A percentile compares a stretch with the other conserved stretches of the same genome.
Conservation (phyloP, 2,888 invertebrate genomes). For the Nomada fabriciana region DNA sequence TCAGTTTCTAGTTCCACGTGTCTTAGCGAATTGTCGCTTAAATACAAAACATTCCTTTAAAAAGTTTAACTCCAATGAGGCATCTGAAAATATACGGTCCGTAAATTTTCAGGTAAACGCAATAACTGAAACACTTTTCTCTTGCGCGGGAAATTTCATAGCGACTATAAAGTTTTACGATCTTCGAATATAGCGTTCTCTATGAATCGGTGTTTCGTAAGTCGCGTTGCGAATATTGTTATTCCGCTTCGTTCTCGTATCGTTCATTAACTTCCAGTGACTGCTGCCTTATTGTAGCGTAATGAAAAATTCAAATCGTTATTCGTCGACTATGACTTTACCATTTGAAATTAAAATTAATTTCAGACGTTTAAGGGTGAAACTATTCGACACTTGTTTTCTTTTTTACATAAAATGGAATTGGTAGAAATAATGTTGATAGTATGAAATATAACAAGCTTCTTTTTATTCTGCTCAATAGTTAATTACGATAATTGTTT, state of each 20-base stretch:
- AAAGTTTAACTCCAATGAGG: conserved; percentile 1
- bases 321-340: neutral
- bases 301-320: conserved; percentile 22
- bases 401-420: too few relatives aligned
- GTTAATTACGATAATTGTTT: too few relatives aligned
- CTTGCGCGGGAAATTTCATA: conserved; percentile 31
- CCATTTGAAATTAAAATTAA: neutral
- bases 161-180: conserved; percentile 35
- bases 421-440: too few relatives aligned
- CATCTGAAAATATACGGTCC: conserved; percentile 24
- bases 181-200: neutral
- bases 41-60: neutral
- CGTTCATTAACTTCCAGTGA: conserved; percentile 9
- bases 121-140: conserved; percentile 32
- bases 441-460: too few relatives aligned
- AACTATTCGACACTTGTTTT: too few relatives aligned
- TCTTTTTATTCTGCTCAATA: too few relatives aligned
- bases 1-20: too few relatives aligned
- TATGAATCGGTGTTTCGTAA: neutral
- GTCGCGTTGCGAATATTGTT: conserved; percentile 14
- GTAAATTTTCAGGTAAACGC: conserved; percentile 35
- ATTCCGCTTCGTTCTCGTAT: neutral
- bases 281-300: neutral
- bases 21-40: neutral
- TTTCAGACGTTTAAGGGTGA: neutral